Evolutionary conservation across 2,888 invertebrate species (phyloP).

Genomic region (Pyrgus malvae): DNA sequence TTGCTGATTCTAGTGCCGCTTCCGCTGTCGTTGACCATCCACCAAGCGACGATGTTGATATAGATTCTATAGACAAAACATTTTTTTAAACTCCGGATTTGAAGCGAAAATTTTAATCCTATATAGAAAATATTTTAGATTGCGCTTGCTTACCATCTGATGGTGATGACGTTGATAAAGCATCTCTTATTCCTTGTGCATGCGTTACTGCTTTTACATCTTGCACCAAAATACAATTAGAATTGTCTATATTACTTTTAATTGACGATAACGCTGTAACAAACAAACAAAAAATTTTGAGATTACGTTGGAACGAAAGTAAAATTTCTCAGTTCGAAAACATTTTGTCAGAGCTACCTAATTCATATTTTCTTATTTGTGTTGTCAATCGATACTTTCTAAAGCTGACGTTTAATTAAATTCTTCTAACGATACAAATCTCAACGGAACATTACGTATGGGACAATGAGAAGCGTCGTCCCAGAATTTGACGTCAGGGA

Average conservation of each 20-base stretch:
- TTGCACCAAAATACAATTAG: constrained; percentile 95
- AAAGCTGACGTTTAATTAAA: no score
- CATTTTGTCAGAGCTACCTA: no score
- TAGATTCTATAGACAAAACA: constrained; percentile 82
- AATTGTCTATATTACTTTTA: constrained; percentile 93
- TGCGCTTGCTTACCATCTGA: constrained; percentile 68
- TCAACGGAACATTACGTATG: constrained; percentile 47
- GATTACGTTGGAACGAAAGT: no score
- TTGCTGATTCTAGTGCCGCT: constrained; percentile 78
- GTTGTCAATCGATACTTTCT: no score
- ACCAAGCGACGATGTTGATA: constrained; percentile 74
- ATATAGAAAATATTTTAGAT: no score
- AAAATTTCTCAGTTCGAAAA: no score
- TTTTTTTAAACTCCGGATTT: no score
- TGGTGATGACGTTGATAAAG: constrained; percentile 77
- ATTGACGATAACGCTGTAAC: constrained; percentile 94
- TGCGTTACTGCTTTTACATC: constrained; percentile 93
- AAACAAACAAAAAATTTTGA: constrained; percentile 40
- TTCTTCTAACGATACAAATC: neutral
- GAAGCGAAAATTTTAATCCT: no score
- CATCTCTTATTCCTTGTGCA: constrained; percentile 91
- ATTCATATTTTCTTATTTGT: no score
- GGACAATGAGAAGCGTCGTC: constrained; percentile 63
- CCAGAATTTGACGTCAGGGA: constrained; percentile 49
- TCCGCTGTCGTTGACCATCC: constrained; percentile 79